These are phyloP conservation scores for Drosophila orosa DNA, from an alignment of 1,140 invertebrate species.

Conservation along the genomic window DNA sequence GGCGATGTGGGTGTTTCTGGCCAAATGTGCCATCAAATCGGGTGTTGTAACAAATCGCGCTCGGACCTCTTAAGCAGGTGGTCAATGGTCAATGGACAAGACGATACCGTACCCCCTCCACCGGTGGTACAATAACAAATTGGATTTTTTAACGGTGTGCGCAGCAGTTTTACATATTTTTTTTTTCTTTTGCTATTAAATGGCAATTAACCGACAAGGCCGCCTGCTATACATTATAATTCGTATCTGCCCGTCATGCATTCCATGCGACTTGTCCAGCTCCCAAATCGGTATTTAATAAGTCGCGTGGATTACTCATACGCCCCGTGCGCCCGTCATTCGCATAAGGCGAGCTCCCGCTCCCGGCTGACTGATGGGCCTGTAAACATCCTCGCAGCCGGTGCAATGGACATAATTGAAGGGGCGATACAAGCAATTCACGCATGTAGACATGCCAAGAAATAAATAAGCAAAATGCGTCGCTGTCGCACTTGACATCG, in stretches of 20 bases:
- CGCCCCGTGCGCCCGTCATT: slow-evolving; percentile 20
- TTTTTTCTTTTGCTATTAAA: slow-evolving; percentile 41
- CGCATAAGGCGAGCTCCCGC: slow-evolving; percentile 50
- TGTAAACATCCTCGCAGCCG: slow-evolving; percentile 67
- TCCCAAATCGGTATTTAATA: slow-evolving; percentile 46
- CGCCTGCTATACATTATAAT: slow-evolving; percentile 44
- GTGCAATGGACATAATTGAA: slow-evolving; percentile 46
- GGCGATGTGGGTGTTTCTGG: slow-evolving; percentile 63
- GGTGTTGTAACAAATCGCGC: slow-evolving; percentile 69
- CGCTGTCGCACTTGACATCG: slow-evolving; percentile 70
- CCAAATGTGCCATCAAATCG: slow-evolving; percentile 73
- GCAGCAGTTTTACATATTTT: slow-evolving; percentile 22
- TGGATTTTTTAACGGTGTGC: slow-evolving; percentile 12
- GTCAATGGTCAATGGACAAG: slow-evolving; percentile 26
- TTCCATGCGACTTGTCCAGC: slow-evolving; percentile 44
- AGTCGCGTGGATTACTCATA: slow-evolving; percentile 36
- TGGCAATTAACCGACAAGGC: slow-evolving; percentile 63
- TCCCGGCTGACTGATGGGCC: slow-evolving; percentile 48
- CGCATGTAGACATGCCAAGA: slow-evolving; percentile 25
- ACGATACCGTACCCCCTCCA: background rate
- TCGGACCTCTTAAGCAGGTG: slow-evolving; percentile 51
- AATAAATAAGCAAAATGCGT: slow-evolving; percentile 40
- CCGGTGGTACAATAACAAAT: slow-evolving; percentile 4
- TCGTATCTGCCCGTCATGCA: slow-evolving; percentile 23
- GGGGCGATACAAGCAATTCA: slow-evolving; percentile 56